A percentile compares a stretch with the other conserved stretches of the same genome.
Evolutionary conservation across 2,797 vertebrate genomes (phyloP).

Genomic region (Typhlichthys subterraneus): DNA sequence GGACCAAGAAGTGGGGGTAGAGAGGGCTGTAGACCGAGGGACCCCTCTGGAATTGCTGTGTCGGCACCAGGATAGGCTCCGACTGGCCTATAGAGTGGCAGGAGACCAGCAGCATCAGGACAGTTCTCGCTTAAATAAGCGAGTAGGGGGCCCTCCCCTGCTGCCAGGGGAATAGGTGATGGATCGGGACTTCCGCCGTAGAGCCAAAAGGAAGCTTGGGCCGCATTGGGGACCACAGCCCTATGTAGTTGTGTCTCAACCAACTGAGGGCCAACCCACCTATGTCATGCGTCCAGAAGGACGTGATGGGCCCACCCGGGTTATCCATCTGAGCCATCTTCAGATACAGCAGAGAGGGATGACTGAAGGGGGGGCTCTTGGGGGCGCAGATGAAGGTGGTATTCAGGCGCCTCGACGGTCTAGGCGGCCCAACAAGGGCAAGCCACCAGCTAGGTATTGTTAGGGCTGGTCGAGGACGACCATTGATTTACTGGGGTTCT

Average conservation of each 20-base stretch:
- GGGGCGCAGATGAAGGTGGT: not conserved
- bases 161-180: no score
- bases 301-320: not conserved
- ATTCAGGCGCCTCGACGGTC: not conserved
- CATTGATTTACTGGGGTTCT: no score
- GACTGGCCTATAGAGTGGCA: not conserved
- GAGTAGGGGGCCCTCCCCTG: no score
- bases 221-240: not conserved
- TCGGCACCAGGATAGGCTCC: not conserved
- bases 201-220: not conserved
- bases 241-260: not conserved
- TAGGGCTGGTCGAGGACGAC: no score
- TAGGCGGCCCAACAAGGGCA: no score
- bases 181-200: no score
- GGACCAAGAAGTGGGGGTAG: not conserved
- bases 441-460: no score
- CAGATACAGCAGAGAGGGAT: not conserved
- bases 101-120: constrained; percentile 5
- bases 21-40: not conserved
- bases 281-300: not conserved
- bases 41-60: not conserved
- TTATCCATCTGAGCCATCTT: not conserved
- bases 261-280: not conserved
- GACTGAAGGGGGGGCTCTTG: not conserved
- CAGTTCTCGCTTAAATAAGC: not conserved